Conservation (phyloP, 1,140 invertebrate genomes). For the Eriocheir sinensis region DNA sequence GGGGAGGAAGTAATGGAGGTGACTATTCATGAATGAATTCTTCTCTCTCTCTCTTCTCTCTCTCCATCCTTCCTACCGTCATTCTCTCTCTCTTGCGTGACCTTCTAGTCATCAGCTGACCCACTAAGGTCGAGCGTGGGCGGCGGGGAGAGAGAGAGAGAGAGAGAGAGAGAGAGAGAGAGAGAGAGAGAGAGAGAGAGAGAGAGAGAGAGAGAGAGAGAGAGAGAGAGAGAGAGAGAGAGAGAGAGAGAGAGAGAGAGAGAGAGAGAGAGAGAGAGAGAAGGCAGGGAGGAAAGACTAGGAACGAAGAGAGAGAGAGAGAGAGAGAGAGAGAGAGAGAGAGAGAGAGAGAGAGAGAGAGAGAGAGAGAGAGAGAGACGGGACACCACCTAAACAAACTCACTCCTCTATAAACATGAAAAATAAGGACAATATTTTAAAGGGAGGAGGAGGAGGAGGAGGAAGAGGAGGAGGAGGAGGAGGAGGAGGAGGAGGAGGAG, state of each 20-base stretch:
- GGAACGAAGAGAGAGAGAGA: not conserved
- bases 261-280: not conserved
- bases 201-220: constrained; percentile 25
- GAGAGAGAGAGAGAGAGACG: not conserved
- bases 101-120: not conserved
- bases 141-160: not conserved
- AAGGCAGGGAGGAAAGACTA: not conserved
- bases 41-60: constrained; percentile 37
- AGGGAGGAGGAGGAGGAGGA: not conserved
- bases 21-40: not conserved
- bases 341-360: not conserved
- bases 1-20: not conserved
- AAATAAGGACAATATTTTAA: not conserved
- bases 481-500: not conserved
- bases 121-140: not conserved
- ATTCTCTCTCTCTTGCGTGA: not conserved
- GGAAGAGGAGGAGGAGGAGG: not conserved
- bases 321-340: not conserved
- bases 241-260: not conserved
- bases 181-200: constrained; percentile 25
- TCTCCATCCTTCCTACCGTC: not conserved
- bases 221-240: not conserved
- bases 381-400: not conserved
- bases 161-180: constrained; percentile 22
- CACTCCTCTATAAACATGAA: not conserved